Conservation (phyloP, 2,797 vertebrate species). For the Glyptemys insculpta region DNA sequence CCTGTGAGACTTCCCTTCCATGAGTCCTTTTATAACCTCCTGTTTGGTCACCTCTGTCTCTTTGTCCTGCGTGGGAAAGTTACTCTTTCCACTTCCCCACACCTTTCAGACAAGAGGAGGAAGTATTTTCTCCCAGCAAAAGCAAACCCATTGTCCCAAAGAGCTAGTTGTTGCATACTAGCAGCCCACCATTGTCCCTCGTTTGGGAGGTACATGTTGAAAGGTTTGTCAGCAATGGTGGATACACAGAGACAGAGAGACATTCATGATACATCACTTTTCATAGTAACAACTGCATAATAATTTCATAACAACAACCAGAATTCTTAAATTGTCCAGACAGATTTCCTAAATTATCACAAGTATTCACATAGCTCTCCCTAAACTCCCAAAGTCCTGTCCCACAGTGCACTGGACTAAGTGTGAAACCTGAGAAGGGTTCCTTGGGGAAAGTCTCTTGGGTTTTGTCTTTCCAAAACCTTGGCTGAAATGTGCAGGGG, state of each 20-base stretch:
- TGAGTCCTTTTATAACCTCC: background rate
- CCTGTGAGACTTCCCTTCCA: background rate
- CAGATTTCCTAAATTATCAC: background rate
- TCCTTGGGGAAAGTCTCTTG: background rate
- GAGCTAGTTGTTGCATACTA: background rate
- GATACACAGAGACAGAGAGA: background rate
- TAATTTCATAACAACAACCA: background rate
- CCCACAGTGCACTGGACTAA: background rate
- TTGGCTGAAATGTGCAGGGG: background rate
- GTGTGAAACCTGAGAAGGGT: background rate
- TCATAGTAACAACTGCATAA: background rate
- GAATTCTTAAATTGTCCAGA: background rate
- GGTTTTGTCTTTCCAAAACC: conserved; percentile 3
- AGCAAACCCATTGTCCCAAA: background rate
- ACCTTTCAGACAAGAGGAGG: background rate
- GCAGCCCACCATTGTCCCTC: background rate
- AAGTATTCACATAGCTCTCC: background rate
- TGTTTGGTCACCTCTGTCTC: background rate
- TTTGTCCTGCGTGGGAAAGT: background rate
- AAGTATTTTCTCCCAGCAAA: background rate
- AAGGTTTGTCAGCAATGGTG: background rate
- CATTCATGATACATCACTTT: background rate
- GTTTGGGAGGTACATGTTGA: background rate
- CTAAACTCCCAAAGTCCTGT: background rate
- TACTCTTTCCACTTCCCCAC: background rate